A percentile compares a stretch with the other conserved stretches of the same genome.
Conservation (phyloP, 2,888 invertebrate genomes). For the Neoascia interrupta region DNA sequence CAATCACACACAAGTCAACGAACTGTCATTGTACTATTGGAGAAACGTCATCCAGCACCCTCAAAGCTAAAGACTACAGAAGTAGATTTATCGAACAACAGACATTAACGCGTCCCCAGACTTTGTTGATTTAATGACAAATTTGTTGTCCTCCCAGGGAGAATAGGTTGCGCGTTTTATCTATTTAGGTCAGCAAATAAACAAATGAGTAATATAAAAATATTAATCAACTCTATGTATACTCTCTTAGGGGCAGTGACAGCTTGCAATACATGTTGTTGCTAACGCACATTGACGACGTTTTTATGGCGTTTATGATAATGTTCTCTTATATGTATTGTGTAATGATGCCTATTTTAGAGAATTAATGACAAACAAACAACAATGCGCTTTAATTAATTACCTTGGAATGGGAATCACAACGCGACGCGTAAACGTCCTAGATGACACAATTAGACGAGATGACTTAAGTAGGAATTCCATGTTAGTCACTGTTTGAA, state of each 20-base stretch:
- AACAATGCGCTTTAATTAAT: no score
- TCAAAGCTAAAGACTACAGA: background rate
- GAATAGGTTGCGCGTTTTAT: slow-evolving; percentile 16
- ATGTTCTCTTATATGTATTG: background rate
- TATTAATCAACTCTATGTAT: no score
- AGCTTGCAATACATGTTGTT: background rate
- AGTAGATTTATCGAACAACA: background rate
- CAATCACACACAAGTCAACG: background rate
- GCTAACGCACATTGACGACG: background rate
- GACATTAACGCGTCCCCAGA: background rate
- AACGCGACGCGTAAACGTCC: slow-evolving; percentile 78
- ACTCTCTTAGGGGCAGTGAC: background rate
- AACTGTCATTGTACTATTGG: slow-evolving; percentile 33
- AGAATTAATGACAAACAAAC: no score
- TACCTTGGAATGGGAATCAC: slow-evolving; percentile 80
- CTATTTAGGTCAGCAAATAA: slow-evolving; percentile 31
- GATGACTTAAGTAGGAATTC: slow-evolving; percentile 79
- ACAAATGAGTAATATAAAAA: background rate
- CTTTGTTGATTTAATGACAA: slow-evolving; percentile 4
- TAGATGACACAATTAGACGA: slow-evolving; percentile 77
- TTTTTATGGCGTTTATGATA: no score
- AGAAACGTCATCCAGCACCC: slow-evolving; percentile 14
- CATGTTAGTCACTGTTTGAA: slow-evolving; percentile 72
- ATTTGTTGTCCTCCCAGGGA: background rate
- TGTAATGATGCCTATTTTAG: no score